Conservation (phyloP, 35 echinoderm and acorn worm genomes). For the Lytechinus pictus region DNA sequence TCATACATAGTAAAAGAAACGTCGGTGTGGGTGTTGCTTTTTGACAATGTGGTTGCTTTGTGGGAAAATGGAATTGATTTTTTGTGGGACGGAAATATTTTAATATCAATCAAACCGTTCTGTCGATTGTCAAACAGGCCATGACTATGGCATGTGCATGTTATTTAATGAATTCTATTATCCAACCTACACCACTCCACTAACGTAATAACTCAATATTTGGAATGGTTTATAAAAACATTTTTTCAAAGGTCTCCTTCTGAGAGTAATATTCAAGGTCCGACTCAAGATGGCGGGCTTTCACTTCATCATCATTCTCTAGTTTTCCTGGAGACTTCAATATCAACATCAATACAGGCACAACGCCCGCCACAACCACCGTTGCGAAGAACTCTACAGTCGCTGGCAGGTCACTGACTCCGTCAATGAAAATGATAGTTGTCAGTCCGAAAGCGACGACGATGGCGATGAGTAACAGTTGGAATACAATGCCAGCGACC, state of each 20-base stretch:
- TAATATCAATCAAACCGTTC: no score
- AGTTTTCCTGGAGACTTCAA: slow-evolving; percentile 72
- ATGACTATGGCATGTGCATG: no score
- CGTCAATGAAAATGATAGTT: slow-evolving; percentile 74
- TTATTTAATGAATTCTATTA: no score
- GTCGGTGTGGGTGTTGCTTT: no score
- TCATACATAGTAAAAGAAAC: no score
- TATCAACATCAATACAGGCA: slow-evolving; percentile 62
- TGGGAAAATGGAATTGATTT: no score
- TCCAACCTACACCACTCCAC: background rate
- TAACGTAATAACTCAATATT: background rate
- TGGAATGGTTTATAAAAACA: background rate
- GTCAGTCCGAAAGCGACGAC: slow-evolving; percentile 74
- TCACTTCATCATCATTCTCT: slow-evolving; percentile 70
- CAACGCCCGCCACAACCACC: slow-evolving; percentile 73
- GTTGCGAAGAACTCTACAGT: slow-evolving; percentile 79
- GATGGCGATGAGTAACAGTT: slow-evolving; percentile 58
- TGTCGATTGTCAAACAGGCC: no score
- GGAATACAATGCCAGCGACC: slow-evolving; percentile 49
- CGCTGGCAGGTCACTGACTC: slow-evolving; percentile 70
- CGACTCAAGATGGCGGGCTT: slow-evolving; percentile 55
- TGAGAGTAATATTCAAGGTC: slow-evolving; percentile 60
- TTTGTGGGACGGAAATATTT: no score
- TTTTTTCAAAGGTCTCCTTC: background rate
- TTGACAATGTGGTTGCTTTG: no score